These are phyloP conservation scores for Pangasius djambal DNA, from an alignment of 2,797 vertebrate genomes.

Conservation along the genomic window DNA sequence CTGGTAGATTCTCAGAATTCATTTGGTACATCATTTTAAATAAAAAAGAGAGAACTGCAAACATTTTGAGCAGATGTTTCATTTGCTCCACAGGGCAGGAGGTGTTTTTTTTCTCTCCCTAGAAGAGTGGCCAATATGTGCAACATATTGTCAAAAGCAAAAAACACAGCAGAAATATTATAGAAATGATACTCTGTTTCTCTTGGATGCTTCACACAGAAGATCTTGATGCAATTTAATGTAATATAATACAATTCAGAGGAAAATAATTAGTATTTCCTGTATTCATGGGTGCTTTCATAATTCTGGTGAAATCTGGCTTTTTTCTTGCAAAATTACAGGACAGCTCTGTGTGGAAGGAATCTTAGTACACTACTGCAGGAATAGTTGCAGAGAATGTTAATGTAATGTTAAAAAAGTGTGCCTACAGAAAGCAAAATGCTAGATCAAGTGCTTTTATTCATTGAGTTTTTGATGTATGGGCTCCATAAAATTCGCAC, in stretches of 20 bases:
- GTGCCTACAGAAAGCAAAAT: slow-evolving; percentile 6
- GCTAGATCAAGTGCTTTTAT: background rate
- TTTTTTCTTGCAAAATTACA: background rate
- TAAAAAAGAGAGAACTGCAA: background rate
- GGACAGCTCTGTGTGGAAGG: background rate
- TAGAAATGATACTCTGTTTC: background rate
- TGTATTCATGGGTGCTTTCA: background rate
- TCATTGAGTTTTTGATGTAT: slow-evolving; percentile 2
- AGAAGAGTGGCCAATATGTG: slow-evolving; percentile 6
- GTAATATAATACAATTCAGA: background rate
- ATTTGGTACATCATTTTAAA: slow-evolving; percentile 7
- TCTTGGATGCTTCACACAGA: background rate
- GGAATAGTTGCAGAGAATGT: background rate
- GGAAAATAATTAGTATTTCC: background rate
- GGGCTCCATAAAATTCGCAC: background rate
- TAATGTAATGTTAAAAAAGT: background rate
- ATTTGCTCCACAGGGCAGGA: slow-evolving; percentile 11
- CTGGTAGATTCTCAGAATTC: background rate
- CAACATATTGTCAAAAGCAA: background rate
- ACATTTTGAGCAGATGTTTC: slow-evolving; percentile 17
- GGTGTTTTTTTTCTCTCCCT: background rate
- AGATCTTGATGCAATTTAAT: background rate
- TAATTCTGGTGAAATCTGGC: background rate
- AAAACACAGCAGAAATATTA: background rate
- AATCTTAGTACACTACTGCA: background rate